These are phyloP conservation scores for Drosophila funebris DNA, from an alignment of 1,140 invertebrate genomes.

Conservation along the genomic window DNA sequence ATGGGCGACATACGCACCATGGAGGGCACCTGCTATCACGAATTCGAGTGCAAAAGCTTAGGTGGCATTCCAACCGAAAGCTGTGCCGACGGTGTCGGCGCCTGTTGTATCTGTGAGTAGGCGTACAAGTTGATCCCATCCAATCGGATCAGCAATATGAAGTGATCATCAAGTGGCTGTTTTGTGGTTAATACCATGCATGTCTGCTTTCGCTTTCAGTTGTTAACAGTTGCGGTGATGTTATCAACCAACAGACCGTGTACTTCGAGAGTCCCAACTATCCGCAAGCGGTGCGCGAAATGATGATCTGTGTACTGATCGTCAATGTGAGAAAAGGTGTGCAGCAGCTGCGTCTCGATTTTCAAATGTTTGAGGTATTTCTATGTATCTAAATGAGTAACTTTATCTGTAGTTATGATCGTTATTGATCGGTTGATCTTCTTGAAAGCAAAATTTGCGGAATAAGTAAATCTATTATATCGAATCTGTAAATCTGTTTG, in stretches of 20 bases:
- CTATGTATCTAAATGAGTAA: neutral
- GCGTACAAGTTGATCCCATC: neutral
- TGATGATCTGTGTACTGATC: conserved; percentile 86
- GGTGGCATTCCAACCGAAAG: conserved; percentile 87
- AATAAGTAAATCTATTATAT: neutral
- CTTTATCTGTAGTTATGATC: neutral
- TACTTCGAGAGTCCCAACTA: conserved; percentile 87
- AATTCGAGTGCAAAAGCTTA: conserved; percentile 86
- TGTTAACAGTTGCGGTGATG: conserved; percentile 85
- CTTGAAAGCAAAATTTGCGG: too few relatives aligned
- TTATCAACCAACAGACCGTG: conserved; percentile 84
- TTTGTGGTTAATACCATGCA: neutral
- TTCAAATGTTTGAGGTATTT: conserved; percentile 88
- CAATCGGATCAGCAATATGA: neutral
- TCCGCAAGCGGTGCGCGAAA: conserved; percentile 79
- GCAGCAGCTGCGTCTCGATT: conserved; percentile 88
- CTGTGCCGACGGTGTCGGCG: conserved; percentile 90
- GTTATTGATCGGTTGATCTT: too few relatives aligned
- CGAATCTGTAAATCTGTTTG: neutral
- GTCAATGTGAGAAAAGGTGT: conserved; percentile 87
- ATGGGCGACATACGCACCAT: conserved; percentile 75
- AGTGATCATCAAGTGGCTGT: neutral
- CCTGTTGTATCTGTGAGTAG: conserved; percentile 89
- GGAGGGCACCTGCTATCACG: conserved; percentile 88
- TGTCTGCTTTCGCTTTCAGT: conserved; percentile 81